These are phyloP conservation scores for Whitmania pigra DNA, from an alignment of 1,140 invertebrate genomes.

Conservation along the genomic window DNA sequence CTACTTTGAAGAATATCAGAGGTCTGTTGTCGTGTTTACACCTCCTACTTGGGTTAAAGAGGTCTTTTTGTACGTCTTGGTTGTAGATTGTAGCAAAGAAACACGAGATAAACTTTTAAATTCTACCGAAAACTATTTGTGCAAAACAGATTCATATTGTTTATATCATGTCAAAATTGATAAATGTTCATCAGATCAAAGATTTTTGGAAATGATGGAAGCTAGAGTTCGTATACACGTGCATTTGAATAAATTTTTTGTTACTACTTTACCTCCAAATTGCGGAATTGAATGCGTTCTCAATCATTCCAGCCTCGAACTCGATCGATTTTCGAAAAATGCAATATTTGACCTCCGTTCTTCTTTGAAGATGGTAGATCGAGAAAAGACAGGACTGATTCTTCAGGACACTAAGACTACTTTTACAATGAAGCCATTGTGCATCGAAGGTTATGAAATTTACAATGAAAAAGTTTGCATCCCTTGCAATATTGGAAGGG, in stretches of 20 bases:
- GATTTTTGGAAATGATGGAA: background rate
- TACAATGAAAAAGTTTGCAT: conserved; percentile 6
- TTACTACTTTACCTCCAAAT: background rate
- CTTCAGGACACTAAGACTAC: background rate
- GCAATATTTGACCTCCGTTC: background rate
- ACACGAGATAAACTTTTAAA: background rate
- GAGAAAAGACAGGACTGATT: background rate
- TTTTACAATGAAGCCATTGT: background rate
- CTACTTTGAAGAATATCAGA: conserved; percentile 8
- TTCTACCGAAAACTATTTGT: background rate
- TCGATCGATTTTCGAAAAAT: background rate
- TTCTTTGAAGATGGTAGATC: background rate
- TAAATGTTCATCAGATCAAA: background rate
- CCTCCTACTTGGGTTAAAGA: background rate
- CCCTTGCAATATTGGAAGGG: background rate
- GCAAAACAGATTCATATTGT: conserved; percentile 4
- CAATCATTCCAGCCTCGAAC: background rate
- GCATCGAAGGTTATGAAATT: background rate
- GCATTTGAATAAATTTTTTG: background rate
- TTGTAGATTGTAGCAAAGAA: background rate
- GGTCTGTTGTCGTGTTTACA: background rate
- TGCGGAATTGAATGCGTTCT: conserved; percentile 1
- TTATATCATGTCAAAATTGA: background rate
- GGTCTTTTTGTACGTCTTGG: background rate
- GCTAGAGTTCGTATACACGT: background rate